Evolutionary conservation across 2,113 vertebrate genomes (phyloP), one percentile per base, ranked within the genome.

Genomic region (Phylloscopus trochiloides): DNA sequence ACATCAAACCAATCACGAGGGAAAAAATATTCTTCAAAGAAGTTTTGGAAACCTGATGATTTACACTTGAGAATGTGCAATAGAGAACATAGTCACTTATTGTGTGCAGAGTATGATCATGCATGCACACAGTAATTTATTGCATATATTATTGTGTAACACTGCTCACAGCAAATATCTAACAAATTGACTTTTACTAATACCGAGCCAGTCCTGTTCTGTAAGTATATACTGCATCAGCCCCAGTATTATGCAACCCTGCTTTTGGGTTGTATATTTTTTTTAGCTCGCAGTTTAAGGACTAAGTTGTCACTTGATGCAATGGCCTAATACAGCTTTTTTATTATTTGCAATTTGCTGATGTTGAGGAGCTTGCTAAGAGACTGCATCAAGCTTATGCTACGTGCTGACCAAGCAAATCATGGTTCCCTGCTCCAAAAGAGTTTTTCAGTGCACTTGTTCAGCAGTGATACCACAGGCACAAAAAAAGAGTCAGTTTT

Each of bases 321-420:
- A 21, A 14, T 5, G 5, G 12, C 38, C 62, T 47, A 38, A n/a
- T 25, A 16, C 8, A 31, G 24, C 5, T 36, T 13, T 48, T 71
- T 61, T 24, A 14, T 52, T 43, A 29, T 28, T 84, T 55, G 29
- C 10, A 16, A 12, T 38, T 57, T 51, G 3, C 20, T 67, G 2
- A 4, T 24, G 18, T 54, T 20, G 31, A 6, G 25, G 32, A 62
- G n/a, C 36, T 58, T 52, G 19, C 42, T 24, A 20, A 51, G 62
- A 63, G 14, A 7, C 48, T 55, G 2, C 13, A 7, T 7, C 0
- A 0, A 50, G 42, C 36, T 42, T 25, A 2, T 0, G 1, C 45
- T 47, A 3, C 1, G 0, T 18, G 32, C 25, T 19, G 43, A 28
- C 55, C 32, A 42, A 45, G 48, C 22, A 42, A 58, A 58, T 38